These are phyloP conservation scores for Drosophila nebulosa DNA, from an alignment of 1,140 invertebrate species.

Conservation along the genomic window DNA sequence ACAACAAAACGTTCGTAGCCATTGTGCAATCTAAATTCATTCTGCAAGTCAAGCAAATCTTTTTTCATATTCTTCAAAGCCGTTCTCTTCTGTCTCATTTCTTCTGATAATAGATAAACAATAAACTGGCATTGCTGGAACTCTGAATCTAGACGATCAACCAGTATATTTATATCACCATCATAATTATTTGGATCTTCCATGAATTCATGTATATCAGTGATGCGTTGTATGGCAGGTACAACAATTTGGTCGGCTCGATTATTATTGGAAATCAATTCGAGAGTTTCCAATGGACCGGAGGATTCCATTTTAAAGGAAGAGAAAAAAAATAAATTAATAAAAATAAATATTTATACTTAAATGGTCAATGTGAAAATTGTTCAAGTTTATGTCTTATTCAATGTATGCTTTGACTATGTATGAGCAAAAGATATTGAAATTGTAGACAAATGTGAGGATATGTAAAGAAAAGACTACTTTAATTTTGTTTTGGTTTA, in stretches of 20 bases:
- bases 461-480: no score
- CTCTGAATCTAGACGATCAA: constrained; percentile 1
- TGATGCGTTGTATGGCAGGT: constrained; percentile 29
- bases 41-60: constrained; percentile 21
- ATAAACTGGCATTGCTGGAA: constrained; percentile 25
- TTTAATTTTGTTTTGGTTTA: no score
- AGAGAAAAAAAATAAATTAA: neutral
- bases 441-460: no score
- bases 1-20: neutral
- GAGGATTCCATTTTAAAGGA: constrained; percentile 17
- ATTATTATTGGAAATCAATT: constrained; percentile 2
- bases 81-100: constrained; percentile 1
- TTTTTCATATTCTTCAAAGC: constrained; percentile 28
- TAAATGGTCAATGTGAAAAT: no score
- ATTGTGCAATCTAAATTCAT: neutral
- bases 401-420: neutral
- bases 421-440: no score
- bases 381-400: no score
- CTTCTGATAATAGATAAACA: constrained; percentile 4
- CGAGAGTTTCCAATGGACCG: neutral
- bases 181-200: constrained; percentile 14
- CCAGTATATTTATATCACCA: constrained; percentile 20
- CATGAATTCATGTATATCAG: constrained; percentile 26
- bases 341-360: no score
- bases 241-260: neutral